A percentile compares a stretch with the other conserved stretches of the same genome.
Conservation (phyloP, 2,113 vertebrate species). For the Poeciliopsis retropinna region DNA sequence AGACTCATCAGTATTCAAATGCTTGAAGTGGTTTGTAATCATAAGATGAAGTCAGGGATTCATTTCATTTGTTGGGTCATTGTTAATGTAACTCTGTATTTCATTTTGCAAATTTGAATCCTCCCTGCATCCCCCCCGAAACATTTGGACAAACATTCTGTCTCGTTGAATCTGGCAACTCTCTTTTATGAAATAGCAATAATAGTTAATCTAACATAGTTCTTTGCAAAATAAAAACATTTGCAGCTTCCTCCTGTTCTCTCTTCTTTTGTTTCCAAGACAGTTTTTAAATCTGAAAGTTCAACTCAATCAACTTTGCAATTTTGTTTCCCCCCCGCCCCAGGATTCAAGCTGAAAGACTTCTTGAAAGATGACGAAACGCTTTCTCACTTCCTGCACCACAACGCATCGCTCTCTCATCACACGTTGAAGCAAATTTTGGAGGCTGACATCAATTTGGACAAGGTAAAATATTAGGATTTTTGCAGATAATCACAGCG, state of each 20-base stretch:
- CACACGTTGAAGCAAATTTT: constrained; percentile 84
- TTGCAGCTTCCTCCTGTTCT: background rate
- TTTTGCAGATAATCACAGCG: background rate
- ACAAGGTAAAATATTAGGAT: constrained; percentile 79
- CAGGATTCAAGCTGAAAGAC: constrained; percentile 92
- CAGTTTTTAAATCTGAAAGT: background rate
- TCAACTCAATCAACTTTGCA: background rate
- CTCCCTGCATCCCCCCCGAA: background rate
- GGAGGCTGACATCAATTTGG: constrained; percentile 86
- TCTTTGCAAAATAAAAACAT: background rate
- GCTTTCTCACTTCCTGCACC: constrained; percentile 88
- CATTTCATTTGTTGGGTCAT: background rate
- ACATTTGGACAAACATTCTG: background rate
- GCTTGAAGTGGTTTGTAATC: background rate
- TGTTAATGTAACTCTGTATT: background rate
- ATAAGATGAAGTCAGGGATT: background rate
- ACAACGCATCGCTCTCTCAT: constrained; percentile 85
- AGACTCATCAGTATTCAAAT: background rate
- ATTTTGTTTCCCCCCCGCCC: background rate
- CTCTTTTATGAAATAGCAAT: background rate
- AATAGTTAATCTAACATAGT: too few relatives aligned
- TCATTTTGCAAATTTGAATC: background rate
- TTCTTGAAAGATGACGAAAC: constrained; percentile 91
- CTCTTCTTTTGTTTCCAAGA: background rate
- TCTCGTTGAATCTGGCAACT: background rate